phyloP scores from a whole-genome alignment of 2,888 invertebrate genomes.

The Sthenelais limicola region DNA sequence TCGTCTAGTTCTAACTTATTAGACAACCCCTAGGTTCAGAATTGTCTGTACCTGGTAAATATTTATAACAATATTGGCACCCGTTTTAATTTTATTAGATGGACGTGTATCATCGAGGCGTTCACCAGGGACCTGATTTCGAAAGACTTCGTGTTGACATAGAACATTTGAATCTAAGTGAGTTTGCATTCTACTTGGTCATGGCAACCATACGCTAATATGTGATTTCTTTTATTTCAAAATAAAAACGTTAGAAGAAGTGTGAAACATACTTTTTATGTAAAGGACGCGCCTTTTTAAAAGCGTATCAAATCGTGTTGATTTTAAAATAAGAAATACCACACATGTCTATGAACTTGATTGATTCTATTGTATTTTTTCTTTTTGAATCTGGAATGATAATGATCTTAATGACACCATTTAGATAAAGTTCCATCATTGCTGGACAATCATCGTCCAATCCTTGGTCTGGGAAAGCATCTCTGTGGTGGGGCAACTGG shows the following conservation, averaged over 20 bases:
- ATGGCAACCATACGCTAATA: too few relatives aligned
- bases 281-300: too few relatives aligned
- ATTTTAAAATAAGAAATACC: not conserved
- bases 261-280: too few relatives aligned
- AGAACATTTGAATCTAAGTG: slow-evolving; percentile 81
- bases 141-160: slow-evolving; percentile 86
- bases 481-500: slow-evolving; percentile 91
- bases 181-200: too few relatives aligned
- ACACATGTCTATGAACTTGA: not conserved
- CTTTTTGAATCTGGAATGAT: not conserved
- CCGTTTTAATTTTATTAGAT: slow-evolving; percentile 58
- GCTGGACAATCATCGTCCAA: slow-evolving; percentile 52
- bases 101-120: slow-evolving; percentile 69
- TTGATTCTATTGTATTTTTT: not conserved
- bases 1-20: too few relatives aligned
- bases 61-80: slow-evolving; percentile 2
- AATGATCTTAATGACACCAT: slow-evolving; percentile 33
- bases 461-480: slow-evolving; percentile 87
- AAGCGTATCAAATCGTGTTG: too few relatives aligned
- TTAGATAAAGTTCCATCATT: slow-evolving; percentile 62
- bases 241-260: too few relatives aligned
- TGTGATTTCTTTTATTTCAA: too few relatives aligned
- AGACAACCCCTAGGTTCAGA: not conserved
- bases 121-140: slow-evolving; percentile 69
- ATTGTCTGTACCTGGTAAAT: not conserved